Evolutionary conservation across 1,140 invertebrate species (phyloP), one percentile per base, ranked within the genome.

Genomic region (Leptopilina clavipes): DNA sequence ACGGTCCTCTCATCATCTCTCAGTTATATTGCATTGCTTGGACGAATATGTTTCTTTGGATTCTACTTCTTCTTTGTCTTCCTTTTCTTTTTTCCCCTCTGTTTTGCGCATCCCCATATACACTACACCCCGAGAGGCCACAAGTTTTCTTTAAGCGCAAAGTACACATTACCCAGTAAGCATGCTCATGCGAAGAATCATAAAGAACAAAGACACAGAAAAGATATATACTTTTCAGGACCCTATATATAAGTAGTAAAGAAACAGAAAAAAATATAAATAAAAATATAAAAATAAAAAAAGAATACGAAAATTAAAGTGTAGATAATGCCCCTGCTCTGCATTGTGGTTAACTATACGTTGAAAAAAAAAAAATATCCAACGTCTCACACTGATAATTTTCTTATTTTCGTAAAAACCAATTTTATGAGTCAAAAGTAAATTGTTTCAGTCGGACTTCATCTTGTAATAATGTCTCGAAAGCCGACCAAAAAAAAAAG

Each of bases 11-110:
- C 25, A 3, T 31, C 25, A 31, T 31, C 25, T 78, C 78, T 80
- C 78, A 74, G 78, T 82, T 82, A 82, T 82, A 74, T 82, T 79
- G 73, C 75, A 73, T 71, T 76, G 73, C 76, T 82, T 11, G 74
- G 76, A 71, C 74, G 76, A 25, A 65, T 76, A 19, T 78, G 76
- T 76, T 80, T 71, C 59, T 76, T 77, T 80, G 44, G 18, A 78
- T 77, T 75, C 44, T 76, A 52, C 65, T 40, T 70, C 18, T 71
- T 72, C 40, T n/a, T n/a, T n/a, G n/a, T 5, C 18, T 43, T 40
- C 22, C 72, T 11, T 31, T 48, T 37, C 19, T 17, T 17, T 25
- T 65, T 59, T 37, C 56, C 19, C 56, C 18, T 9, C n/a, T n/a
- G n/a, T n/a, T n/a, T n/a, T n/a, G n/a, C n/a, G n/a, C n/a, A n/a